Percentiles rank a stretch among this genome's conserved stretches.
These are phyloP conservation scores for Alentia gelatinosa DNA, from an alignment of 2,888 invertebrate genomes.

Conservation along the genomic window DNA sequence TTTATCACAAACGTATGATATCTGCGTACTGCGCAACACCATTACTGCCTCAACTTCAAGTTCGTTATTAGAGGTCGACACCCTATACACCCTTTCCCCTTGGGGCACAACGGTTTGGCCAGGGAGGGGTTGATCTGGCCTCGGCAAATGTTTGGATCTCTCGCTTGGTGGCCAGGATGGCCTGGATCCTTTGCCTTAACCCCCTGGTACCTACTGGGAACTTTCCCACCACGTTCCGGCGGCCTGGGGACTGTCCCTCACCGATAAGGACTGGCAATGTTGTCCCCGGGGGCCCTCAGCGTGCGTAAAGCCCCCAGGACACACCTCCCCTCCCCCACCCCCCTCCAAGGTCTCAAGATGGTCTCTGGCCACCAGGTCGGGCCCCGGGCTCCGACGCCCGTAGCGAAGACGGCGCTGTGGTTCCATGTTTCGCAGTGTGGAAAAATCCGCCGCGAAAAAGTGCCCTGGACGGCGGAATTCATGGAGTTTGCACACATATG, in stretches of 20 bases:
- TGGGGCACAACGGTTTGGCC: not conserved
- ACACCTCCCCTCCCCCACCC: not conserved
- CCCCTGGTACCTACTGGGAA: slow-evolving; percentile 12
- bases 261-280: not conserved
- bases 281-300: not conserved
- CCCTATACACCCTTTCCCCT: not conserved
- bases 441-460: slow-evolving; percentile 15
- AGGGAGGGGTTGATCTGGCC: not conserved
- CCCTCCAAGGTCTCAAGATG: too few species aligned
- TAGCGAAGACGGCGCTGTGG: not conserved
- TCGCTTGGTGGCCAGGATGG: not conserved
- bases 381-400: not conserved
- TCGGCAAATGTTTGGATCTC: slow-evolving; percentile 37
- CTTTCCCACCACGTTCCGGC: slow-evolving; percentile 28
- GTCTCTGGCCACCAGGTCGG: not conserved
- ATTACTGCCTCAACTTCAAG: too few species aligned
- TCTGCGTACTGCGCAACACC: too few species aligned
- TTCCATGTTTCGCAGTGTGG: not conserved
- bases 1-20: too few species aligned
- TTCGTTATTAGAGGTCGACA: too few species aligned
- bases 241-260: slow-evolving; percentile 8
- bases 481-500: slow-evolving; percentile 23
- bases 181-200: slow-evolving; percentile 32
- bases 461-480: not conserved
- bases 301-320: not conserved